phyloP scores from a whole-genome alignment of 2,113 vertebrate genomes.

The Ctenomys sociabilis region DNA sequence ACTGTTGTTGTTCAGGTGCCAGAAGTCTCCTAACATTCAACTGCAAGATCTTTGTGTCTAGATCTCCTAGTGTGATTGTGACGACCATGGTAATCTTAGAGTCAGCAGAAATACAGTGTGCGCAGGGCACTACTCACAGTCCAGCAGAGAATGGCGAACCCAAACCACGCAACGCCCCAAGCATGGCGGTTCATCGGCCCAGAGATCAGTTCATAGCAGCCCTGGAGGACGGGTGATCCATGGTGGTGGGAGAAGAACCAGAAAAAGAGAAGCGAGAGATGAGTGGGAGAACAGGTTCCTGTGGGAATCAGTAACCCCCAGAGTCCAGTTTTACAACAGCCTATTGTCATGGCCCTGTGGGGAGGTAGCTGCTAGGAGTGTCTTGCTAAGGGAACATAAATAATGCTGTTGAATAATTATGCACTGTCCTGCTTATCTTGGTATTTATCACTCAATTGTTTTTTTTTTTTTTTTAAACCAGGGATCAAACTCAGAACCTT shows the following conservation, averaged over 20 bases:
- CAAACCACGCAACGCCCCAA: conserved; percentile 91
- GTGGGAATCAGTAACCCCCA: not conserved
- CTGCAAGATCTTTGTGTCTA: not conserved
- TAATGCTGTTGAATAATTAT: not conserved
- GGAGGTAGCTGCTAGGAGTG: not conserved
- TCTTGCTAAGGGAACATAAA: not conserved
- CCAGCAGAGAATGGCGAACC: conserved; percentile 92
- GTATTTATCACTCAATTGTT: not conserved
- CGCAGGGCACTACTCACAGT: conserved; percentile 85
- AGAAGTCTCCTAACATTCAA: not conserved
- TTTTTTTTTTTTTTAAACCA: too few species aligned
- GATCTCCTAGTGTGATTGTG: not conserved
- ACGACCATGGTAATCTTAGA: not conserved
- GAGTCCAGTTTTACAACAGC: not conserved
- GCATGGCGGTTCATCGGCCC: conserved; percentile 86
- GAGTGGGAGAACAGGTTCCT: not conserved
- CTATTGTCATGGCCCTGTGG: not conserved
- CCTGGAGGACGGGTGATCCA: conserved; percentile 76
- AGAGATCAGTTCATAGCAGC: conserved; percentile 87
- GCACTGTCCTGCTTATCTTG: not conserved
- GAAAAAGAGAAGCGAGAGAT: conserved; percentile 2
- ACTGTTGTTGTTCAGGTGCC: not conserved
- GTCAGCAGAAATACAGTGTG: not conserved
- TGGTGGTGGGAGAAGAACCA: not conserved
- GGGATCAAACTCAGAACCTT: too few species aligned